A percentile compares a stretch with the other conserved stretches of the same genome.
phyloP scores from a whole-genome alignment of 2,113 vertebrate species.

The Carassius auratus region DNA sequence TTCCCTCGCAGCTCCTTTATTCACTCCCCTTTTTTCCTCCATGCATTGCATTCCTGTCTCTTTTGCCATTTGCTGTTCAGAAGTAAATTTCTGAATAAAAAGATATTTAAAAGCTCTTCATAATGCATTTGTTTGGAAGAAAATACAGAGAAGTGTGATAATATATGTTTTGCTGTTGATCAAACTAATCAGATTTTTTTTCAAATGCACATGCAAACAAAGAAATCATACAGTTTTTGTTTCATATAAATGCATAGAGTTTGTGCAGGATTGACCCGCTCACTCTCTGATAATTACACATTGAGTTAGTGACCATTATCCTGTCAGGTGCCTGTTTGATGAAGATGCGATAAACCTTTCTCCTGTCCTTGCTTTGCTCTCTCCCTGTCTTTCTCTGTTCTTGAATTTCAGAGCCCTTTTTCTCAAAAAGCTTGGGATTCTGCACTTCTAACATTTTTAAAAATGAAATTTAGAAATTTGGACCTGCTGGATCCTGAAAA shows the following conservation, averaged over 20 bases:
- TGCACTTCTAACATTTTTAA: background rate
- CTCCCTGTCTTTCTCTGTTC: constrained; percentile 45
- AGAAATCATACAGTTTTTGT: background rate
- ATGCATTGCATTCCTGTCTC: background rate
- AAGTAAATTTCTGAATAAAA: background rate
- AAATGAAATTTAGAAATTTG: background rate
- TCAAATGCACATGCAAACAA: background rate
- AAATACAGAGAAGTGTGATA: background rate
- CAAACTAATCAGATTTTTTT: background rate
- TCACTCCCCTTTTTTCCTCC: constrained; percentile 48
- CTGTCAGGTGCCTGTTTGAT: constrained; percentile 10
- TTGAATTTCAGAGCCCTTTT: background rate
- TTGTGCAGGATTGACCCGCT: constrained; percentile 9
- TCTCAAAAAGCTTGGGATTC: background rate
- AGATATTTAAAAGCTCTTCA: background rate
- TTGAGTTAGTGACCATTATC: constrained; percentile 22
- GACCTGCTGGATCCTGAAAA: background rate
- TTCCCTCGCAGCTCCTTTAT: constrained; percentile 7
- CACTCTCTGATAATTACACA: constrained; percentile 18
- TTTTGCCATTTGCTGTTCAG: background rate
- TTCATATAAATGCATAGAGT: constrained; percentile 5
- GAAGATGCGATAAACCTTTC: constrained; percentile 34
- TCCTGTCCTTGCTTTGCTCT: constrained; percentile 53
- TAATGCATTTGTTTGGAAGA: no score
- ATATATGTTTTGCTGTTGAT: background rate